Base-by-base conservation (phyloP, 1,140 invertebrate genomes). In the Caerostris darwini region DNA sequence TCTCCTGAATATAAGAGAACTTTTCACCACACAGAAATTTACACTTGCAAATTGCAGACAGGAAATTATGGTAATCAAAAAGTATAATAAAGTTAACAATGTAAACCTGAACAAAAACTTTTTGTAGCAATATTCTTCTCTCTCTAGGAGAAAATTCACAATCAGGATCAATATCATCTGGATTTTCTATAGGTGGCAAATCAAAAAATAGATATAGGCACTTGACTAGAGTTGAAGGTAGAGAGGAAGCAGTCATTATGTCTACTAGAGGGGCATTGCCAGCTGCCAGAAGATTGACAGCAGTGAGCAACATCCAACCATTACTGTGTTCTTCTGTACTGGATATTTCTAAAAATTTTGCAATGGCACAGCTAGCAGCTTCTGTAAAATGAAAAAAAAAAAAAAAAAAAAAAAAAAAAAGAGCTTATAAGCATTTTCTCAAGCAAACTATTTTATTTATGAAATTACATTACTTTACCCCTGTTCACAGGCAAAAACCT, bases 171-270 rank as follows among this genome's bases (percentile, higher is more conserved):
- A 97, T 96, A 95, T 98, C 97, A 67, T 97, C 97, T 5, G 96
- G 95, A 56, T 96, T 95, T 89, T 95, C 95, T 96, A 94, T 88
- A 12, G 59, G 97, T 69, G 99, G 99, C 82, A 99, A 96, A 96
- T 99, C 99, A 96, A 99, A 99, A 96, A 99, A 99, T 94, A 99
- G 96, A 96, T 99, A 99, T 59, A 99, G 96, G 96, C 99, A 99
- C 97, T 99, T 99, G 6, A 99, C 99, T 95, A 99, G 96, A 58
- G 99, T 99, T 93, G 99, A 99, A 64, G 99, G 99, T 94, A 99
- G 97, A 50, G 98, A 98, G 83, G 98, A 98, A 85, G 98, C 98
- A 90, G 99, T 99, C 98, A 99, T 99, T 64, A 99, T 98, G 97
- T 99, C 97, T 95, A 98, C 97, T 34, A 98, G 96, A 19, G 97